Percentiles rank a stretch among this genome's conserved stretches.
Evolutionary conservation across 2,888 invertebrate species (phyloP).

Genomic region (Onchidella celtica): DNA sequence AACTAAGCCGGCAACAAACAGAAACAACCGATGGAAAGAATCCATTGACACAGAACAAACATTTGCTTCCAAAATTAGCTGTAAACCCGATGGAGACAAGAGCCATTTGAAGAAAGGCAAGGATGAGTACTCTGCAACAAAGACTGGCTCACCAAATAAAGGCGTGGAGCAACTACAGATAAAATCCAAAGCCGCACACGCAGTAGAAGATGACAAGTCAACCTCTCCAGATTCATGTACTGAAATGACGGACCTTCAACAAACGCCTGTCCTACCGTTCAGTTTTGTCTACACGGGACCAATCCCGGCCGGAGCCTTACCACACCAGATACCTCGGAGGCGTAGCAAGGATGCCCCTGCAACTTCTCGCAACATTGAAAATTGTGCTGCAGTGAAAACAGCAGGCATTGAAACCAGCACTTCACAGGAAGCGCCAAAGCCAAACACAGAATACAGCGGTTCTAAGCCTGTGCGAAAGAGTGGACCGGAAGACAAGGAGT

Average conservation of each 20-base stretch:
- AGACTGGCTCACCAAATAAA: background rate
- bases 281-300: constrained; percentile 39
- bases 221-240: constrained; percentile 10
- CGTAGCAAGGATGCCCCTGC: background rate
- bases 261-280: constrained; percentile 12
- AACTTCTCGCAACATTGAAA: background rate
- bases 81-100: too few relatives aligned
- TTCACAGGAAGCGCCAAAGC: too few relatives aligned
- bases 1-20: background rate
- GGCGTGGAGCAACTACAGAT: background rate
- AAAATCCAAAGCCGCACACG: background rate
- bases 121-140: background rate
- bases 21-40: background rate
- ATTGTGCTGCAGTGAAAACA: too few relatives aligned
- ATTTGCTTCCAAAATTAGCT: too few relatives aligned
- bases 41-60: background rate
- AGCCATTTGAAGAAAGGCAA: background rate
- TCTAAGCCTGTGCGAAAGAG: background rate
- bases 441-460: background rate
- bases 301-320: background rate
- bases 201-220: background rate
- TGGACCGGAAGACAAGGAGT: background rate
- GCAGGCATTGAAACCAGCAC: too few relatives aligned
- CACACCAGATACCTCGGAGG: background rate
- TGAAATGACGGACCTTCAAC: constrained; percentile 23